Percentiles rank a stretch among this genome's conserved stretches.
Conservation (phyloP, 2,797 vertebrate species). For the Molossus molossus region DNA sequence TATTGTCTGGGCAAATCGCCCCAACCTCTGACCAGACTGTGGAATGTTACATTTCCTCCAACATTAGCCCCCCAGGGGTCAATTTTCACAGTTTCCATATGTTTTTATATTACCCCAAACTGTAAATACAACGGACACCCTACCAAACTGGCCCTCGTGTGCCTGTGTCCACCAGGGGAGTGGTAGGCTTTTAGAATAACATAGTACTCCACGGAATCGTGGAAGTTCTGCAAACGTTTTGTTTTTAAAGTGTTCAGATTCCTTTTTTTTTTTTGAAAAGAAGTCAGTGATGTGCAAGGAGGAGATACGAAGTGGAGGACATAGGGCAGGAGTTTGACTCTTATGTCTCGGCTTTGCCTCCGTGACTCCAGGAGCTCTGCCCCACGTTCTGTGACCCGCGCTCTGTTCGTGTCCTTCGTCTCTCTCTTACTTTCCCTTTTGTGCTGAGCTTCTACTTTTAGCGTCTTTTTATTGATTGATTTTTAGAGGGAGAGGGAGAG, state of each 20-base stretch:
- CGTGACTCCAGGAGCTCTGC: neutral
- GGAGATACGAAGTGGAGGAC: constrained; percentile 49
- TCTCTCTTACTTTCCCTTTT: neutral
- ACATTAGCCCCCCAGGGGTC: constrained; percentile 76
- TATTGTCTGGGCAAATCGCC: constrained; percentile 81
- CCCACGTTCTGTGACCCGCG: neutral
- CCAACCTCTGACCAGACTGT: constrained; percentile 84
- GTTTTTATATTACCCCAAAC: constrained; percentile 85
- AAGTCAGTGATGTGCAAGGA: constrained; percentile 62
- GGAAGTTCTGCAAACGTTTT: constrained; percentile 67
- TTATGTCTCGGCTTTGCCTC: neutral
- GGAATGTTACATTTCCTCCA: constrained; percentile 85
- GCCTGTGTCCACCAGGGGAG: constrained; percentile 61
- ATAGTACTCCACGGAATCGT: constrained; percentile 65
- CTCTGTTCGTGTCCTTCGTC: neutral
- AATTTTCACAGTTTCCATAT: constrained; percentile 86
- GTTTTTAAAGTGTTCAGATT: constrained; percentile 72
- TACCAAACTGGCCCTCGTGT: constrained; percentile 81
- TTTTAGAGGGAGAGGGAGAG: no score
- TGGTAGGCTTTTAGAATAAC: constrained; percentile 63
- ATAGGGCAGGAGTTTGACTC: neutral
- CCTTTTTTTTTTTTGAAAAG: constrained; percentile 53
- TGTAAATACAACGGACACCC: constrained; percentile 83
- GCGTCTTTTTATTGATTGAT: neutral
- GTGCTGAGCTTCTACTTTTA: constrained; percentile 1